phyloP scores from a whole-genome alignment of 1,140 invertebrate species.

The Drosophila carrolli region DNA sequence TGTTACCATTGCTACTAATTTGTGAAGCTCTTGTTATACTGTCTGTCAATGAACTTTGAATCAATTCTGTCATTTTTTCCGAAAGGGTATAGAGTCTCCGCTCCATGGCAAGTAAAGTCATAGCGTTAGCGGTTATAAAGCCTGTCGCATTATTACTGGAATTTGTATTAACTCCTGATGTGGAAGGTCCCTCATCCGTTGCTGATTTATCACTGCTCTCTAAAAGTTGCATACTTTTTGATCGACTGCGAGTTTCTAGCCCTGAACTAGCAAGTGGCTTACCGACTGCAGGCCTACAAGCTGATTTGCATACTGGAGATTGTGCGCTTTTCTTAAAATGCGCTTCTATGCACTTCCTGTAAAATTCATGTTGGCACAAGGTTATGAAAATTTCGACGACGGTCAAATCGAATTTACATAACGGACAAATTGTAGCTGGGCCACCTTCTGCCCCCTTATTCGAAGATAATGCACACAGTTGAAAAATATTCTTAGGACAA shows the following conservation, averaged over 20 bases:
- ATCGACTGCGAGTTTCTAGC: constrained; percentile 8
- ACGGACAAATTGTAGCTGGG: neutral
- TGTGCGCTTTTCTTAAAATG: constrained; percentile 2
- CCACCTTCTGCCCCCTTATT: neutral
- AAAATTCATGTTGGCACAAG: neutral
- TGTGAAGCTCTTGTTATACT: too few relatives aligned
- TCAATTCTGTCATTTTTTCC: too few relatives aligned
- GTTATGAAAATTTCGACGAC: neutral
- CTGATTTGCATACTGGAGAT: constrained; percentile 1
- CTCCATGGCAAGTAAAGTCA: too few relatives aligned
- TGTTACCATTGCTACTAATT: neutral
- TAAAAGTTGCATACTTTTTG: neutral
- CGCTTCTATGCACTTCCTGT: constrained; percentile 1
- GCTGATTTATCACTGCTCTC: neutral
- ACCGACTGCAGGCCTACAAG: neutral
- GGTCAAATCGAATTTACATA: neutral
- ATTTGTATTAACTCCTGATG: neutral
- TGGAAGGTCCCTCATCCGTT: neutral
- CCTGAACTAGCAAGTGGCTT: neutral
- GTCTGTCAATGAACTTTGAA: too few relatives aligned
- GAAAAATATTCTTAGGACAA: neutral
- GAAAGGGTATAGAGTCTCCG: too few relatives aligned
- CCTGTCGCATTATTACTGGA: too few relatives aligned
- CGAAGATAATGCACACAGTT: constrained; percentile 2
- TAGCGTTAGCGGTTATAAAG: too few relatives aligned